Evolutionary conservation across 2,888 invertebrate genomes (phyloP).

Genomic region (Drosophila phalerata): DNA sequence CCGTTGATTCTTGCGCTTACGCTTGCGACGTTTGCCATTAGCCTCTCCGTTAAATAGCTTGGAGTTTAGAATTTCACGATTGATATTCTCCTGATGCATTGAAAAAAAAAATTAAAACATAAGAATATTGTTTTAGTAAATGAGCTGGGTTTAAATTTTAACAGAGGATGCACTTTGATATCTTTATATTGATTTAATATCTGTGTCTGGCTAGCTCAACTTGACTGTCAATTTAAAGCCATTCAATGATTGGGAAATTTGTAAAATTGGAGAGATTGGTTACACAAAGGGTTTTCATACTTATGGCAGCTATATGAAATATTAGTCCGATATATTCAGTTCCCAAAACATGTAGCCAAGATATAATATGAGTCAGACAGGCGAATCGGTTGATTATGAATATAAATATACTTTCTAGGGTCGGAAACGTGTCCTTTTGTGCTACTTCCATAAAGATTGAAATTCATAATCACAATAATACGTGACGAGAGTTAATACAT

Average conservation of each 20-base stretch:
- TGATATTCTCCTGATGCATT: slow-evolving; percentile 84
- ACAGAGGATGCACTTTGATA: slow-evolving; percentile 5
- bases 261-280: slow-evolving; percentile 3
- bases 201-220: slow-evolving; percentile 7
- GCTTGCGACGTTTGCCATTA: slow-evolving; percentile 76
- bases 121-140: neutral
- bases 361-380: slow-evolving; percentile 7
- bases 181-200: neutral
- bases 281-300: slow-evolving; percentile 20
- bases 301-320: slow-evolving; percentile 11
- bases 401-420: slow-evolving; percentile 3
- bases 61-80: slow-evolving; percentile 85
- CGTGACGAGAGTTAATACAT: neutral
- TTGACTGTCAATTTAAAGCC: neutral
- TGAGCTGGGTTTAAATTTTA: neutral
- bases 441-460: slow-evolving; percentile 16
- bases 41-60: slow-evolving; percentile 84
- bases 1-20: slow-evolving; percentile 83
- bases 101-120: neutral
- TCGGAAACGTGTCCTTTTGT: slow-evolving; percentile 11
- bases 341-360: slow-evolving; percentile 4
- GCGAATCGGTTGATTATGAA: slow-evolving; percentile 13
- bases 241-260: slow-evolving; percentile 1
- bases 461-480: slow-evolving; percentile 17
- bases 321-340: slow-evolving; percentile 8